Evolutionary conservation across 2,797 vertebrate species (phyloP).

Genomic region (Rousettus madagascariensis): DNA sequence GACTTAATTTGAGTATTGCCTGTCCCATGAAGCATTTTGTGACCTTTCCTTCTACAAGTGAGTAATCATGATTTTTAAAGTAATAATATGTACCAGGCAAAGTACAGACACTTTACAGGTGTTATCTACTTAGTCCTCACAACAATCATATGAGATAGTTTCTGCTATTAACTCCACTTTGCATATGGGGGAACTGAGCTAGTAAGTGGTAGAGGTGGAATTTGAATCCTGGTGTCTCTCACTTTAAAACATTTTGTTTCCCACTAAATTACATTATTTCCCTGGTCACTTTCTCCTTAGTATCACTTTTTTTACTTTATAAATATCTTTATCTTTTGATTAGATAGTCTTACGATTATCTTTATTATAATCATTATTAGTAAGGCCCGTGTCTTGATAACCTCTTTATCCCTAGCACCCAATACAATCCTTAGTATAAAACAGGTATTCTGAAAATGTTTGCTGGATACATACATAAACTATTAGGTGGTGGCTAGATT

Average conservation of each 20-base stretch:
- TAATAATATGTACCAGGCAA: neutral
- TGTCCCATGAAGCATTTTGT: neutral
- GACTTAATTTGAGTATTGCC: neutral
- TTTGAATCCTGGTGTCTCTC: neutral
- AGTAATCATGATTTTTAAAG: slow-evolving; percentile 30
- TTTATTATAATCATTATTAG: neutral
- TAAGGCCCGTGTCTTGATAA: neutral
- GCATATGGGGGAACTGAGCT: neutral
- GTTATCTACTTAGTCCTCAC: neutral
- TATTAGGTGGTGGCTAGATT: neutral
- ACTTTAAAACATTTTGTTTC: slow-evolving; percentile 26
- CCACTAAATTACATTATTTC: neutral
- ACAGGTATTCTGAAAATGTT: slow-evolving; percentile 1
- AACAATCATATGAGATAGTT: neutral
- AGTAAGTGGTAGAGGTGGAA: neutral
- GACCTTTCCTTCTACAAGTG: neutral
- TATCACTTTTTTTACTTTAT: slow-evolving; percentile 6
- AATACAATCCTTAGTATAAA: neutral
- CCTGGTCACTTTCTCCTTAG: neutral
- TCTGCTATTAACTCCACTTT: neutral
- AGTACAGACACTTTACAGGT: neutral
- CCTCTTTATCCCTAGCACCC: neutral
- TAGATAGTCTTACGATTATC: neutral
- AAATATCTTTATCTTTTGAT: neutral
- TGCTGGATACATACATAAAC: neutral